Percentiles rank a stretch among this genome's conserved stretches.
Evolutionary conservation across 2,113 vertebrate species (phyloP).

Genomic region (Brachyhypopomus occidentalis): DNA sequence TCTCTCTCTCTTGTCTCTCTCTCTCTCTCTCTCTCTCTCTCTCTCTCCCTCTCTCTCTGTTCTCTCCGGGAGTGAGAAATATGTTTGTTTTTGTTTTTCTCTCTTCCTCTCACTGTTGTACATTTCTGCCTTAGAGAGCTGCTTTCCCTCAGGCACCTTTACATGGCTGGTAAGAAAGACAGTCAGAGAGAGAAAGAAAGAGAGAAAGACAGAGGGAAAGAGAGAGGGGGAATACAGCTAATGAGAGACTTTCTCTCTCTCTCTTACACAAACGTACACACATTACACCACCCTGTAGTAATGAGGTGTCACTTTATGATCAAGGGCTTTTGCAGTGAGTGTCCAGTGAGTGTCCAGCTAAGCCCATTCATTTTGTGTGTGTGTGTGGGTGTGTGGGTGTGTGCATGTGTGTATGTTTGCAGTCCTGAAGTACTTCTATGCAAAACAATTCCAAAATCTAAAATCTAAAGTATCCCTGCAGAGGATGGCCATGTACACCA

Average conservation of each 20-base stretch:
- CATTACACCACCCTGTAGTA: neutral
- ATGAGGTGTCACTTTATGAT: conserved; percentile 7
- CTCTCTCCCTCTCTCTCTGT: conserved; percentile 3
- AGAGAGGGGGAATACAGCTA: neutral
- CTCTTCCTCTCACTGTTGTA: conserved; percentile 8
- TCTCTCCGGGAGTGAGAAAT: conserved; percentile 10
- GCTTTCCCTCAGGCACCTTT: neutral
- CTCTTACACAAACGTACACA: neutral
- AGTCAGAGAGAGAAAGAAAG: neutral
- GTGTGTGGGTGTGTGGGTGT: neutral
- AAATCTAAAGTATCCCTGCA: conserved; percentile 10
- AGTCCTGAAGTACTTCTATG: conserved; percentile 23
- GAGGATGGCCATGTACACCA: conserved; percentile 32
- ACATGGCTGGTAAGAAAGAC: neutral
- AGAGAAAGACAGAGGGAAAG: neutral
- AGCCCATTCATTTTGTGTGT: neutral
- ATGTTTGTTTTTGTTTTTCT: conserved; percentile 22
- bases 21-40: neutral
- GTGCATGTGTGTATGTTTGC: neutral
- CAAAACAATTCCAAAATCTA: conserved; percentile 38
- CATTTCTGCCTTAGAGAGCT: conserved; percentile 13
- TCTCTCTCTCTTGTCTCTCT: neutral
- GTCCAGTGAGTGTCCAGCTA: neutral
- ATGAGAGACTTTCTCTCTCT: neutral
- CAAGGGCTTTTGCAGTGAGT: neutral